Percentiles rank a stretch among this genome's conserved stretches.
phyloP scores from a whole-genome alignment of 2,113 vertebrate genomes.

The Takifugu flavidus region DNA sequence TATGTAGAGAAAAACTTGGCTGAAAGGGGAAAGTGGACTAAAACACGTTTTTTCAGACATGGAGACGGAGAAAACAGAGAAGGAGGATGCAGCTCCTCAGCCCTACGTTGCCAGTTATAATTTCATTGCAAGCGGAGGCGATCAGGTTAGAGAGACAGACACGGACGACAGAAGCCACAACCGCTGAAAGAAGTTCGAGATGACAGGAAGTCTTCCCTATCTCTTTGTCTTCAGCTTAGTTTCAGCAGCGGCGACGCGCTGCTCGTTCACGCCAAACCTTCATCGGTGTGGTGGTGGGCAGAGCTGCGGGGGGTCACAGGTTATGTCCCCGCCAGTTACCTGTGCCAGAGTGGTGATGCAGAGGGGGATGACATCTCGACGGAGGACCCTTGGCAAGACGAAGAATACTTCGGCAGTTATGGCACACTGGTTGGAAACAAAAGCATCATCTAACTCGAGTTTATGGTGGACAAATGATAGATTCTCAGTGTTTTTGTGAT shows the following conservation, averaged over 20 bases:
- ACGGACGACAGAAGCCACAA: background rate
- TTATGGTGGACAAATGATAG: no score
- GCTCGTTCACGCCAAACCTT: conserved; percentile 62
- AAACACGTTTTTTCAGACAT: background rate
- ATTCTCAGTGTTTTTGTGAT: no score
- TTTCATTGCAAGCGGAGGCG: conserved; percentile 49
- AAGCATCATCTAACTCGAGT: no score
- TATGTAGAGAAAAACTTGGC: background rate
- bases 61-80: conserved; percentile 33
- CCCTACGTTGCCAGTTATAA: conserved; percentile 50
- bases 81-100: conserved; percentile 29
- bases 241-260: conserved; percentile 58
- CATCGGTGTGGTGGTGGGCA: conserved; percentile 80
- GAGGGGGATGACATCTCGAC: conserved; percentile 33
- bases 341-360: conserved; percentile 42
- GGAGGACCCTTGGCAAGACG: conserved; percentile 80
- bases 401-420: conserved; percentile 81
- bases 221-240: conserved; percentile 37
- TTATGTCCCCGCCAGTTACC: conserved; percentile 74
- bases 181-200: no score
- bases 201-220: background rate
- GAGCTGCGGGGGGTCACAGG: conserved; percentile 65
- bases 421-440: conserved; percentile 68
- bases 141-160: conserved; percentile 55
- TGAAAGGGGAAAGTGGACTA: background rate